phyloP scores from a whole-genome alignment of 1,140 invertebrate species.

The Sitobion miscanthi region DNA sequence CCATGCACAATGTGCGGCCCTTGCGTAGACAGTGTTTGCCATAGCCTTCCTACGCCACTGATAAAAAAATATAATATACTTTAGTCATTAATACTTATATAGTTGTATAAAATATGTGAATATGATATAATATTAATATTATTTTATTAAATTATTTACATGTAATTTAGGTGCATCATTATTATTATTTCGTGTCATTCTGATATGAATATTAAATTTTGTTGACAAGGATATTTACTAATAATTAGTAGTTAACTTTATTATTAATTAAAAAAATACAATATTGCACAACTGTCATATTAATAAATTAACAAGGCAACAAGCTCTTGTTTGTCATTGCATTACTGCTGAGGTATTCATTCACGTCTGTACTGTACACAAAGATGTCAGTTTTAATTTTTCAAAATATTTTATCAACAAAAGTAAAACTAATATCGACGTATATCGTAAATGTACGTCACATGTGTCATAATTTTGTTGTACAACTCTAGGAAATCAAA shows the following conservation, averaged over 20 bases:
- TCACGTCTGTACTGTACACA: not conserved
- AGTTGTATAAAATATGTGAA: too few relatives aligned
- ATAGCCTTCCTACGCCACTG: not conserved
- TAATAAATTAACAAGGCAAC: too few relatives aligned
- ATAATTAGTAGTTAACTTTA: not conserved
- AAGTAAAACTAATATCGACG: not conserved
- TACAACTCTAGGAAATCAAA: not conserved
- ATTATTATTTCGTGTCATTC: not conserved
- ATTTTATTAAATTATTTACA: not conserved
- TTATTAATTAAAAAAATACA: not conserved
- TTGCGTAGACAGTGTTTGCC: not conserved
- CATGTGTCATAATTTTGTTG: not conserved
- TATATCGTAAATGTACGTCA: not conserved
- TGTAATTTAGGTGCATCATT: not conserved
- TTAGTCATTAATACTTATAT: too few relatives aligned
- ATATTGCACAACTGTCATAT: too few relatives aligned
- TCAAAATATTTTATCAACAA: not conserved
- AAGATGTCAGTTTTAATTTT: not conserved
- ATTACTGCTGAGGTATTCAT: not conserved
- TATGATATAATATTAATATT: too few relatives aligned
- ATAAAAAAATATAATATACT: not conserved
- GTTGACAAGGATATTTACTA: not conserved
- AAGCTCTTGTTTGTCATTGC: too few relatives aligned
- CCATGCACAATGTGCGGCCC: too few relatives aligned
- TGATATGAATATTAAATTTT: not conserved